These are phyloP conservation scores for Pelusios castaneus DNA, from an alignment of 2,113 vertebrate species.

Conservation along the genomic window DNA sequence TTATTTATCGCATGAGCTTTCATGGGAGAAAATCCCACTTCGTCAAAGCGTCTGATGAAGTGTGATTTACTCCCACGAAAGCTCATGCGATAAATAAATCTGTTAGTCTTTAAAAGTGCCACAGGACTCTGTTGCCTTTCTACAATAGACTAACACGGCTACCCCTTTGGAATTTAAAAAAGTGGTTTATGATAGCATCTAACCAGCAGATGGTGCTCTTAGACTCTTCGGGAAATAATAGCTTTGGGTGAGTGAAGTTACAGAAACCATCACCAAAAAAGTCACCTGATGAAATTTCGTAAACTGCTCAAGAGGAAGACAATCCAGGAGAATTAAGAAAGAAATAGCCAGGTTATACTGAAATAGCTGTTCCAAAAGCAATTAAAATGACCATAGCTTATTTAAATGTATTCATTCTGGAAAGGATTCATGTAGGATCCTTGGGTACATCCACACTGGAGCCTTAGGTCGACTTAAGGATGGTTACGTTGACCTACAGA, in stretches of 20 bases:
- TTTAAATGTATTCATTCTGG: background rate
- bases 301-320: background rate
- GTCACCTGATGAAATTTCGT: rapidly evolving
- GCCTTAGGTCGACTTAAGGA: too few relatives aligned
- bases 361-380: background rate
- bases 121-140: too few relatives aligned
- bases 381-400: background rate
- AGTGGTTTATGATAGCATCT: background rate
- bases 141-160: too few relatives aligned
- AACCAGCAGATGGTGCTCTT: background rate
- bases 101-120: too few relatives aligned
- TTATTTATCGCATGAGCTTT: too few relatives aligned
- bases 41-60: too few relatives aligned
- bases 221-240: background rate
- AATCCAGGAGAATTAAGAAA: background rate
- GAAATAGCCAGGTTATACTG: background rate
- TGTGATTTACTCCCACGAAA: too few relatives aligned
- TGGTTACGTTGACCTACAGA: too few relatives aligned
- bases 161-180: background rate
- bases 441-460: too few relatives aligned
- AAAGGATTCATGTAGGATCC: background rate
- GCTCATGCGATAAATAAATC: too few relatives aligned
- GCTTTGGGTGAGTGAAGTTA: background rate
- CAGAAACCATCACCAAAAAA: background rate
- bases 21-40: too few relatives aligned